Conservation (phyloP, 2,797 vertebrate species). For the Holocentrus rufus region DNA sequence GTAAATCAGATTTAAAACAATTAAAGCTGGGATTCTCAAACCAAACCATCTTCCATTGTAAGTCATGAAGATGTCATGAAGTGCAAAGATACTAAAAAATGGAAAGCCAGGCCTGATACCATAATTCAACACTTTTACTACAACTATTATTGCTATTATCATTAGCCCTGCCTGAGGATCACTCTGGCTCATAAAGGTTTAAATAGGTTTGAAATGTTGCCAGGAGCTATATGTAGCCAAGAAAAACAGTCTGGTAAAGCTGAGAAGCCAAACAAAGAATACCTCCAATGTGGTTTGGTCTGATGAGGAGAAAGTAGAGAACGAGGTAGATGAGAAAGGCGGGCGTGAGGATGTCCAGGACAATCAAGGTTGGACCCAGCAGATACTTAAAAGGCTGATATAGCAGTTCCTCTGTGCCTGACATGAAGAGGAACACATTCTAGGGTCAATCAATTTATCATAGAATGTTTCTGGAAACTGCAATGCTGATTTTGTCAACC, state of each 20-base stretch:
- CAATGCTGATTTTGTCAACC: background rate
- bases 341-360: conserved; percentile 11
- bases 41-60: too few relatives aligned
- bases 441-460: background rate
- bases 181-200: too few relatives aligned
- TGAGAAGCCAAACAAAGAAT: background rate
- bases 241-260: background rate
- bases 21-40: background rate
- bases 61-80: too few relatives aligned
- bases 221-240: too few relatives aligned
- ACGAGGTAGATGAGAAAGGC: conserved; percentile 20
- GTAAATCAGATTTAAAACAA: conserved; percentile 7
- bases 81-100: too few relatives aligned
- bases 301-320: conserved; percentile 32
- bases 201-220: too few relatives aligned
- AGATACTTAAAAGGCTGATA: background rate
- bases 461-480: background rate
- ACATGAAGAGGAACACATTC: background rate
- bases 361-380: conserved; percentile 13
- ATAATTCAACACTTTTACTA: too few relatives aligned
- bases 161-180: too few relatives aligned
- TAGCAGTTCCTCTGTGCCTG: conserved; percentile 21
- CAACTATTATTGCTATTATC: too few relatives aligned
- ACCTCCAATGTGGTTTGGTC: conserved; percentile 34
- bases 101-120: too few relatives aligned